Base-by-base conservation (phyloP, 92 coral and sea anemone species). In the Porites rus region DNA sequence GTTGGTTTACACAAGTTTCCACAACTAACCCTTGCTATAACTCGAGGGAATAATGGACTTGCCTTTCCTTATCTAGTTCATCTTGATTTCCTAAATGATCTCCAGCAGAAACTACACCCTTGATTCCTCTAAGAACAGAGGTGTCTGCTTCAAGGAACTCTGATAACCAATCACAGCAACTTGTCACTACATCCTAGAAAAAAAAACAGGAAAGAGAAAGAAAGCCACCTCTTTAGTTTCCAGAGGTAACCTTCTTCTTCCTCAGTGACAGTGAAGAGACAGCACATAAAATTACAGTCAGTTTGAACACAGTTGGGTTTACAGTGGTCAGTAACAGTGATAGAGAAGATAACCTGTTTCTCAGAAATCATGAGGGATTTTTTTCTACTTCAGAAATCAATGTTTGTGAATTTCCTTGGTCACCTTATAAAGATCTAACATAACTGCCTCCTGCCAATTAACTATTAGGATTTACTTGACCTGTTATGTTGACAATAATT, bases 21-120 rank as follows among this genome's bases (percentile, higher is more conserved):
- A 38, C 46, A 38, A 38, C 6, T 38, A 77, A 54, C 54, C 4
- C 14, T 25, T 1, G 10, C 13, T 13, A 68, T 68, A 21, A 53
- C 11, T 38, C 4, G 1, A 13, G 18, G 46, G 8, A 67, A 67
- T 0, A 56, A 10, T 20, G 20, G 5, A 71, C 56, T 43, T 72
- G 88, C 99, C 99, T 95, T 85, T 97, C 99, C 63, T 90, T 71
- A 46, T 86, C 84, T 67, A 95, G 65, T 60, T 94, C 92, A 18
- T 79, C 87, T 65, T 88, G 88, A 60, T 93, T 83, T 59, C 87
- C 61, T 66, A 75, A 62, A 68, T 78, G 85, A 78, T 88, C 94
- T 43, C 85, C 92, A 14, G 88, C 91, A 31, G 93, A 84, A 21
- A 97, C 95, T 10, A 93, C 95, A 51, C 85, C 85, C 81, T 97